These are phyloP conservation scores for Scartelaos histophorus DNA, from an alignment of 2,113 vertebrate genomes.

Conservation along the genomic window DNA sequence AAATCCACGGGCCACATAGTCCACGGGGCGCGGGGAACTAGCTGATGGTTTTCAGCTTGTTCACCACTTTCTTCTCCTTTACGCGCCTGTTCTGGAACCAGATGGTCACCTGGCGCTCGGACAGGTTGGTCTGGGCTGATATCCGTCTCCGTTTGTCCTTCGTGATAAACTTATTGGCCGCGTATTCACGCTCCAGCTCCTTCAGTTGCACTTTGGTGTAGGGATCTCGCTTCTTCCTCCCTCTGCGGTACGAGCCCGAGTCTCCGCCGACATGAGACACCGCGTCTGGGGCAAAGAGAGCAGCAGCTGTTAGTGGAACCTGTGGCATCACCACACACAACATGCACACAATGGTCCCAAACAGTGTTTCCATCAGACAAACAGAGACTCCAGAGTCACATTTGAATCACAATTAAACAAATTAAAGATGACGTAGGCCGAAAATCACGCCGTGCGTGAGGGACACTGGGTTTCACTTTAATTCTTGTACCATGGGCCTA, in stretches of 20 bases:
- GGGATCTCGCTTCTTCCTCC: constrained; percentile 96
- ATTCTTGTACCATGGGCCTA: not conserved
- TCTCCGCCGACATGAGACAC: constrained; percentile 87
- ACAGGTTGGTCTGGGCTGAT: constrained; percentile 96
- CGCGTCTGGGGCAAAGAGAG: constrained; percentile 77
- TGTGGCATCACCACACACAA: not conserved
- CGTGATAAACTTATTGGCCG: constrained; percentile 99
- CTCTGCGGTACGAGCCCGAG: constrained; percentile 88
- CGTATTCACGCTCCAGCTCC: constrained; percentile 99
- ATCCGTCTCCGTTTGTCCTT: constrained; percentile 98
- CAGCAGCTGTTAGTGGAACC: constrained; percentile 13
- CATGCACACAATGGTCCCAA: not conserved
- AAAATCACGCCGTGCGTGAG: not conserved
- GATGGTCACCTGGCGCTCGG: constrained; percentile 97
- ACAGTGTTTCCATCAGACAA: not conserved
- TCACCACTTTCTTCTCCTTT: constrained; percentile 99
- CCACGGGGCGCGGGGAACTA: constrained; percentile 67
- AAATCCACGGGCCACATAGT: constrained; percentile 25
- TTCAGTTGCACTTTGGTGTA: constrained; percentile 99
- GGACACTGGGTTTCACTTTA: not conserved
- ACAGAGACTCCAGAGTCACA: too few relatives aligned
- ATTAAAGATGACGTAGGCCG: too few relatives aligned
- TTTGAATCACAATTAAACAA: too few relatives aligned
- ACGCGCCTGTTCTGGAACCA: constrained; percentile 99
- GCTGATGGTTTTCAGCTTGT: constrained; percentile 96